phyloP scores from a whole-genome alignment of 2,113 vertebrate genomes.

The Varanus komodoensis region DNA sequence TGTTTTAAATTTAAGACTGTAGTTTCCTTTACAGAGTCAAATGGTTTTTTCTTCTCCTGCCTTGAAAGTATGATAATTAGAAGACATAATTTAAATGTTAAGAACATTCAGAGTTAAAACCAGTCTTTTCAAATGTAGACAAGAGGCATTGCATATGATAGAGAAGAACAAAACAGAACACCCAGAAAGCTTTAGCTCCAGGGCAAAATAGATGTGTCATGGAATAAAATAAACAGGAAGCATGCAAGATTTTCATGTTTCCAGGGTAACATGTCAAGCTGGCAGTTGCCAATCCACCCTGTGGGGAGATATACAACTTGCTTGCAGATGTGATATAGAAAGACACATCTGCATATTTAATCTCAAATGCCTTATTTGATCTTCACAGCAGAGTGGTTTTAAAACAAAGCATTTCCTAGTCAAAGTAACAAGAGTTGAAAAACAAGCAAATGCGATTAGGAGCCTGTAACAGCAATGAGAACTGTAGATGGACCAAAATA shows the following conservation, averaged over 20 bases:
- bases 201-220: too few species aligned
- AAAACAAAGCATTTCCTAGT: background rate
- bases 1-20: too few species aligned
- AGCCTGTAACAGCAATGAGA: background rate
- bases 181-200: too few species aligned
- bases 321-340: background rate
- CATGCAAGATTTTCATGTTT: too few species aligned
- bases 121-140: background rate
- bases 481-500: background rate
- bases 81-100: background rate
- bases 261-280: too few species aligned
- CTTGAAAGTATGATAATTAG: background rate
- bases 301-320: background rate
- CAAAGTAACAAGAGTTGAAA: background rate
- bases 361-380: background rate
- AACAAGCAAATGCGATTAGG: background rate
- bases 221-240: too few species aligned
- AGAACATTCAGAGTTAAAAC: background rate
- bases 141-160: background rate
- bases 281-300: background rate
- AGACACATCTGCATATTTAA: background rate
- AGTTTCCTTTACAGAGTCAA: too few species aligned
- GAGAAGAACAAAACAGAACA: background rate
- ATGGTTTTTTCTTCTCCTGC: too few species aligned
- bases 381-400: background rate